Evolutionary conservation across 2,113 vertebrate genomes (phyloP), one percentile per base, ranked within the genome.

Genomic region (Anser brachyrhynchus): DNA sequence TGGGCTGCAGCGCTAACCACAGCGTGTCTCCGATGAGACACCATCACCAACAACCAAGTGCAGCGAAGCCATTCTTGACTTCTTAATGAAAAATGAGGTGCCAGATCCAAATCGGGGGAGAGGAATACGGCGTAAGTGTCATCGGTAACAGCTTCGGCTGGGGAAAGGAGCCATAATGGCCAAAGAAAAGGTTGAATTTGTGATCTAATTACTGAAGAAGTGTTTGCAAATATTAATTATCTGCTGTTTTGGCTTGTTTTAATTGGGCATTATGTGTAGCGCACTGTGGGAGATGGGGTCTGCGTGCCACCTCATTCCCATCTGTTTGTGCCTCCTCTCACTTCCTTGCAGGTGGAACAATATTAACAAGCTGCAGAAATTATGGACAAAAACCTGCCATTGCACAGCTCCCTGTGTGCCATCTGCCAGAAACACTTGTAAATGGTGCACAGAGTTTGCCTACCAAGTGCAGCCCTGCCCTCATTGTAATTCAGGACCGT

Each of bases 251-350:
- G 72, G 65, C 79, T 92, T 46, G 6, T 84, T 93, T 80, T 52
- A 74, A 49, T 41, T 3, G 2, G 25, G 31, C 12, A 7, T 15
- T 65, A 10, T 33, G 35, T 3, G 6, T 4, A 55, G 59, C 3
- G 1, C 12, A 16, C 55, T 8, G 4, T 71, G 67, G 69, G 82
- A 80, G 85, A 92, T 2, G 5, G 33, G 46, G 15, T 54, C 31
- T 88, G 1, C 22, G 16, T 83, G 90, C 69, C 72, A 67, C 64
- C 39, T 46, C 67, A 10, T 77, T 77, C n/a, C 91, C 64, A 76
- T 90, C 72, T 97, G 94, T 54, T 80, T 58, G 31, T 86, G 85
- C 69, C 52, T 97, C 72, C 61, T 61, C 17, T 82, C 41, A 37
- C 16, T 70, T 91, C 73, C 70, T 87, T 69, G 28, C 76, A 92